Evolutionary conservation across 2,888 invertebrate species (phyloP), one percentile per base, ranked within the genome.

Genomic region (Malthinus flaveolus): DNA sequence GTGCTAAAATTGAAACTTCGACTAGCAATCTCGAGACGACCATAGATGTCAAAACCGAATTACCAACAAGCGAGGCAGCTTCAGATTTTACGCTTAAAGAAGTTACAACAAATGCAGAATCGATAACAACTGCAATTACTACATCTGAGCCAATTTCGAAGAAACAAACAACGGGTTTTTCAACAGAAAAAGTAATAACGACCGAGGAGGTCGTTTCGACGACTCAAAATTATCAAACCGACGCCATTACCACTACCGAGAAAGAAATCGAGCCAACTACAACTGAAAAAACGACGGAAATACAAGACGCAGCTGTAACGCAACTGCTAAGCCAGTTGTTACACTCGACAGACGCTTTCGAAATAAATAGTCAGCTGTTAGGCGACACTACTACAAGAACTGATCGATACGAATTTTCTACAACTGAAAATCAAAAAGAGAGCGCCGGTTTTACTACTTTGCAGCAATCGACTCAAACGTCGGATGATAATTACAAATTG

Each of bases 331-430:
- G 76, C 50, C 72, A 76, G 57, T 62, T 75, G 7, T 56, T 76
- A 31, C 69, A 73, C 3, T 70, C 73, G 1, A 76, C 75, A 0
- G 75, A 75, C 57, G 73, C 76, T 54, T 73, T 75, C 51, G 74
- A 76, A 63, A 75, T 77, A 31, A 77, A 77, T 55, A 69, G 72
- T 7, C 73, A 76, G 57, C 39, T 52, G n/a, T 13, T 48, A 2
- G 33, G 32, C 12, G 34, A 53, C 33, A 42, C 39, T 4, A 35
- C 32, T 7, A 11, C 49, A 23, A 13, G 57, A 52, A 34, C 53
- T 11, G 11, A 32, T 23, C 2, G 23, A 5, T 23, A 23, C 23
- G 23, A 23, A 3, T 47, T 59, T 8, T 35, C 58, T 52, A 54
- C 59, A 9, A 49, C 61, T 12, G 57, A 53, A 23, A 47, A 31